These are phyloP conservation scores for Channallabes apus DNA, from an alignment of 2,797 vertebrate genomes.

Conservation along the genomic window DNA sequence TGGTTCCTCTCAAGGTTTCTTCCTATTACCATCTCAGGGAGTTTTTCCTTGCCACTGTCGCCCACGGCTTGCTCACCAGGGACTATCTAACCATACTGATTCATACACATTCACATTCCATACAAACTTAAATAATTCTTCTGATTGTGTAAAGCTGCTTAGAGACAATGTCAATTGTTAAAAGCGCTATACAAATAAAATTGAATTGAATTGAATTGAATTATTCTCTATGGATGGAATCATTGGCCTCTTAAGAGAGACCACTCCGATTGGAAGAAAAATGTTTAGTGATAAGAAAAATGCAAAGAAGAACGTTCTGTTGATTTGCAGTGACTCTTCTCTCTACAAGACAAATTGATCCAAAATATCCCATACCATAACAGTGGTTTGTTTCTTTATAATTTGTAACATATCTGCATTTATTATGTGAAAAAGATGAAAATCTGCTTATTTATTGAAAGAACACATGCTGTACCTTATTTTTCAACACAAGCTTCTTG, in stretches of 20 bases:
- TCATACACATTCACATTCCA: too few relatives aligned
- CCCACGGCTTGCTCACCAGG: too few relatives aligned
- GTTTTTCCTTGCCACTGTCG: too few relatives aligned
- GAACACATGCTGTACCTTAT: background rate
- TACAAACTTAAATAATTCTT: too few relatives aligned
- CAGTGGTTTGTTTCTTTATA: background rate
- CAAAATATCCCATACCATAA: background rate
- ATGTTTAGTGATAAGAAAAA: background rate
- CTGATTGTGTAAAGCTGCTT: too few relatives aligned
- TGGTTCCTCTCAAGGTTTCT: too few relatives aligned
- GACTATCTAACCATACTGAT: too few relatives aligned
- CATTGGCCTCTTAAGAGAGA: background rate
- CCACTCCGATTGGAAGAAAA: background rate
- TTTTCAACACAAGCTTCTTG: conserved; percentile 74
- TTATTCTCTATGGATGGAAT: background rate
- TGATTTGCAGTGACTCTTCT: background rate
- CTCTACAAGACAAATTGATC: background rate
- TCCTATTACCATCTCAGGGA: too few relatives aligned
- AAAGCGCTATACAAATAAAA: too few relatives aligned
- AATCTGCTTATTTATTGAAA: background rate
- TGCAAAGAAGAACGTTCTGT: background rate
- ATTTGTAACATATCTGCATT: background rate
- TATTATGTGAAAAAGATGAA: background rate
- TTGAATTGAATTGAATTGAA: too few relatives aligned
- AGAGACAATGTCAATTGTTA: too few relatives aligned